Percentiles rank a stretch among this genome's conserved stretches.
Evolutionary conservation across 2,888 invertebrate species (phyloP).

Genomic region (Dicyrtomina minuta): DNA sequence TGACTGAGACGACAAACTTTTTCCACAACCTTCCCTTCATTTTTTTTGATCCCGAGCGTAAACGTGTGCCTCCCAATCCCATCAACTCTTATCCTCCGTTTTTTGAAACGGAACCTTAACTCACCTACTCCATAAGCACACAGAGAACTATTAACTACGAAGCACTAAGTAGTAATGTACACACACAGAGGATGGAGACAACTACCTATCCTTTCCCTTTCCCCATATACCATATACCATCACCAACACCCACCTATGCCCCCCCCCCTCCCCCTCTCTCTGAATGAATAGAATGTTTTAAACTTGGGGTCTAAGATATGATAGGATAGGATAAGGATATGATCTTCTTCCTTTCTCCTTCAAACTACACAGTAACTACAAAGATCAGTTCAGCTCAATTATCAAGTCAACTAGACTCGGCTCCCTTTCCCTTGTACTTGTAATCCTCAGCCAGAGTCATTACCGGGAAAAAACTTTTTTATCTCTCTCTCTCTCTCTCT

Average conservation of each 20-base stretch:
- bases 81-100: neutral
- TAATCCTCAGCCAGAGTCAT: conserved; percentile 6
- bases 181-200: too few species aligned
- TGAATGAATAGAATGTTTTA: too few species aligned
- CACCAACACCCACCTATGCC: too few species aligned
- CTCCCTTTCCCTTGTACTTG: conserved; percentile 8
- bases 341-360: too few species aligned
- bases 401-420: conserved; percentile 35
- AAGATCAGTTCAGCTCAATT: conserved; percentile 42
- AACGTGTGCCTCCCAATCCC: conserved; percentile 2
- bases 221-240: too few species aligned
- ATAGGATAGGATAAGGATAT: too few species aligned
- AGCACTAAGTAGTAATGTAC: too few species aligned
- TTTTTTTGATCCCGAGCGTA: conserved; percentile 11
- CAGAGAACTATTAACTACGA: too few species aligned
- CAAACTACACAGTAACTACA: conserved; percentile 1
- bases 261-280: too few species aligned
- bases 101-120: neutral
- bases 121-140: too few species aligned
- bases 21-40: conserved; percentile 13
- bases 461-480: neutral
- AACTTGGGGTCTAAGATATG: too few species aligned
- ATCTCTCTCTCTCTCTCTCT: neutral
- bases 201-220: too few species aligned
- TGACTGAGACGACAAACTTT: conserved; percentile 27